phyloP scores from a whole-genome alignment of 2,888 invertebrate species.

The Griposia aprilina region DNA sequence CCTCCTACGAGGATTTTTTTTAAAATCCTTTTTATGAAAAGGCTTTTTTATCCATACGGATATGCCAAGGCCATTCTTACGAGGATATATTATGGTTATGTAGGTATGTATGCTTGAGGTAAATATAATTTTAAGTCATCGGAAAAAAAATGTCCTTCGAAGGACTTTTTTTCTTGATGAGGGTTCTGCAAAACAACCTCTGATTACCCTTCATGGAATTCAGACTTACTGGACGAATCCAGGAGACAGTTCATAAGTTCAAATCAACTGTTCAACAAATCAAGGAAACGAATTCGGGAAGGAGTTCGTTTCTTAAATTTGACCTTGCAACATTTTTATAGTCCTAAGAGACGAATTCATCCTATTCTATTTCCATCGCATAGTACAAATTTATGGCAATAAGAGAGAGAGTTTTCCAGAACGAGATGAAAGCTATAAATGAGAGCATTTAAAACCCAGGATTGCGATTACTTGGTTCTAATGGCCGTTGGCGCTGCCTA shows the following conservation, averaged over 20 bases:
- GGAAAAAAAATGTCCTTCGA: not conserved
- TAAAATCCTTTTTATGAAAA: too few relatives aligned
- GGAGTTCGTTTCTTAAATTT: not conserved
- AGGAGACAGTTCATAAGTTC: not conserved
- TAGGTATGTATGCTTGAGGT: not conserved
- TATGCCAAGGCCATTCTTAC: too few relatives aligned
- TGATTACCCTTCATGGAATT: not conserved
- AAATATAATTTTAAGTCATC: not conserved
- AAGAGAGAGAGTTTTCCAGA: not conserved
- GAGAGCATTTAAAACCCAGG: constrained; percentile 25
- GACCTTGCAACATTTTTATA: not conserved
- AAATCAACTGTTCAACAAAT: not conserved
- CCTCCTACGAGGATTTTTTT: too few relatives aligned
- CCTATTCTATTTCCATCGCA: not conserved
- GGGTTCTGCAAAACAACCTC: not conserved
- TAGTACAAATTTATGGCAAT: not conserved
- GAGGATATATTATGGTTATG: constrained; percentile 13
- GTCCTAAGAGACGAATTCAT: not conserved
- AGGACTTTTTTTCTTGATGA: not conserved
- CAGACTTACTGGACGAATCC: not conserved
- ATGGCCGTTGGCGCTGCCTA: constrained; percentile 8
- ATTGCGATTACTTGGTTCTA: constrained; percentile 32
- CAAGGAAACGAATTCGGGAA: not conserved
- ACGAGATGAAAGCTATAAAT: constrained; percentile 27
- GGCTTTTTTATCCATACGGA: too few relatives aligned